phyloP scores from a whole-genome alignment of 1,140 invertebrate species.

The Ceratosolen fusciceps region DNA sequence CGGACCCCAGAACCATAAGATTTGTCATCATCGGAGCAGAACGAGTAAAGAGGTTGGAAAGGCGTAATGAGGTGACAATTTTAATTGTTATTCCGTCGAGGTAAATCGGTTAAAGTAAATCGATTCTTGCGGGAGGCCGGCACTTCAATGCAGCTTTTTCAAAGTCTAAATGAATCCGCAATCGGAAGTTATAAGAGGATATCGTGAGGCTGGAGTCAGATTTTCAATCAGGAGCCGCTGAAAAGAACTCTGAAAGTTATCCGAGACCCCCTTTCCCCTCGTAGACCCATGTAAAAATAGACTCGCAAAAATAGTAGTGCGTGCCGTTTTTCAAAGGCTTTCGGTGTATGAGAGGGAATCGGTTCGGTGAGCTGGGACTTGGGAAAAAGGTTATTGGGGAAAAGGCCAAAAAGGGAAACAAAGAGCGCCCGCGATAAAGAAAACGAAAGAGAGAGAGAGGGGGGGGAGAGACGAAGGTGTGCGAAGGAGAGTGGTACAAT shows the following conservation, averaged over 20 bases:
- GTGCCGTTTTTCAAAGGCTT: slow-evolving; percentile 8
- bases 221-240: slow-evolving; percentile 32
- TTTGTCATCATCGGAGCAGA: no score
- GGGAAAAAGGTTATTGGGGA: neutral
- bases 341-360: neutral
- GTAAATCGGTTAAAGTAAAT: no score
- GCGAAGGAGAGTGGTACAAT: slow-evolving; percentile 51
- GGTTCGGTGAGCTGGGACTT: neutral
- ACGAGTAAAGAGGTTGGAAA: no score
- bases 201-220: neutral
- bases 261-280: no score
- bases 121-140: no score
- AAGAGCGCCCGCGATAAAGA: neutral
- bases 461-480: slow-evolving; percentile 30
- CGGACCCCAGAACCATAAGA: no score
- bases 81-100: no score
- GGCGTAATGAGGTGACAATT: no score
- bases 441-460: neutral
- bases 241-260: slow-evolving; percentile 23
- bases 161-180: neutral
- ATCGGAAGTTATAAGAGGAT: slow-evolving; percentile 20
- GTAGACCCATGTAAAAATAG: neutral
- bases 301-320: neutral
- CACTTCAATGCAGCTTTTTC: no score
- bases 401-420: neutral